Conservation (phyloP, 2,888 invertebrate species). For the Yponomeuta plumbellus region DNA sequence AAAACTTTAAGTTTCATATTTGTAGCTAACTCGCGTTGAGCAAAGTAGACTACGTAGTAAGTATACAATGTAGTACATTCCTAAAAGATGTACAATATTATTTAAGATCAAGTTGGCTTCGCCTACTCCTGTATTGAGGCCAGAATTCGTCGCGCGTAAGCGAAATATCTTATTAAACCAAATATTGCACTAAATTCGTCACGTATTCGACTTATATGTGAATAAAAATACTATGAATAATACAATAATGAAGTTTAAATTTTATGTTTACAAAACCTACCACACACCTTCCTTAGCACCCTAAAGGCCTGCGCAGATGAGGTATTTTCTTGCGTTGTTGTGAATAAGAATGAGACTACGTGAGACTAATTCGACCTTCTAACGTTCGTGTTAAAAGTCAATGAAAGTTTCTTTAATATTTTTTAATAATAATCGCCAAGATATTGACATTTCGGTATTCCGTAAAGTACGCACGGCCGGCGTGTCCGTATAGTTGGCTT, state of each 20-base stretch:
- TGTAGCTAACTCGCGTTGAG: conserved; percentile 6
- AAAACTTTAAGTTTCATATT: conserved; percentile 6
- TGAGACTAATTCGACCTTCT: too few species aligned
- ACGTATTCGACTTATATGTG: conserved; percentile 46
- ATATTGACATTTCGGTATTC: too few species aligned
- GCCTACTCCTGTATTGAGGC: conserved; percentile 40
- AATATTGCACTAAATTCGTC: conserved; percentile 44
- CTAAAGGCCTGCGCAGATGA: too few species aligned
- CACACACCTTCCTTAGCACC: too few species aligned
- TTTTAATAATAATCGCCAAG: too few species aligned
- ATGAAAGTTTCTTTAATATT: too few species aligned
- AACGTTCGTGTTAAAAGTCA: too few species aligned
- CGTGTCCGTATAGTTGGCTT: too few species aligned
- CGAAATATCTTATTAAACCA: conserved; percentile 66
- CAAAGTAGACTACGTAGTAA: conserved; percentile 18
- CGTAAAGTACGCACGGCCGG: too few species aligned
- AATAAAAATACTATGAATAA: conserved; percentile 59
- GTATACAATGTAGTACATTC: conserved; percentile 64
- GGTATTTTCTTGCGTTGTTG: too few species aligned
- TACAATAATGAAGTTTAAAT: conserved; percentile 39
- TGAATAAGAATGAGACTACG: too few species aligned
- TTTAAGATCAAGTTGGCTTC: conserved; percentile 36
- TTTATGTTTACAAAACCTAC: too few species aligned
- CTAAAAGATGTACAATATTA: conserved; percentile 62
- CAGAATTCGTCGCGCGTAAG: conserved; percentile 44